phyloP scores from a whole-genome alignment of 2,797 vertebrate genomes.

The Distichodus sexfasciatus region DNA sequence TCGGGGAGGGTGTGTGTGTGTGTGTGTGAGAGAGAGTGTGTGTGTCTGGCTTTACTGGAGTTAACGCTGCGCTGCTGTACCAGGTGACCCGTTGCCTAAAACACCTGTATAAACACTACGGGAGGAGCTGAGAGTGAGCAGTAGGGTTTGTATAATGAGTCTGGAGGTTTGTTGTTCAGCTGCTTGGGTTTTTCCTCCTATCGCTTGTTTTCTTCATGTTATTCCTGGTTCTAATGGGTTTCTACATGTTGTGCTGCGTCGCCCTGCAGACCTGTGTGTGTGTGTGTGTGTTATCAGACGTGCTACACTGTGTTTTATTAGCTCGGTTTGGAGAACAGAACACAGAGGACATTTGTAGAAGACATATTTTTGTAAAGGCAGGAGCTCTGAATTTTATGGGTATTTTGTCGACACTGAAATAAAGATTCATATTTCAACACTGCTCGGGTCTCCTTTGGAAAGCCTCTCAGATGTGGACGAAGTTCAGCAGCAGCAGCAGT shows the following conservation, averaged over 20 bases:
- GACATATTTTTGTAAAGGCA: constrained; percentile 99
- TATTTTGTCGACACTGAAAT: constrained; percentile 99
- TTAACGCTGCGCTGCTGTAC: constrained; percentile 56
- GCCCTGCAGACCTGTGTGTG: not conserved
- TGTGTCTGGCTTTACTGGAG: constrained; percentile 78
- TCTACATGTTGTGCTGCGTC: not conserved
- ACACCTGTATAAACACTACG: not conserved
- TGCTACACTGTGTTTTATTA: constrained; percentile 85
- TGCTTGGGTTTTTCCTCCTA: no score
- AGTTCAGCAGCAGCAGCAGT: no score
- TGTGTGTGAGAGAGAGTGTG: constrained; percentile 56
- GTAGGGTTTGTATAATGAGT: no score
- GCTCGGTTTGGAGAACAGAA: constrained; percentile 76
- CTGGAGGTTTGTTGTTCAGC: no score
- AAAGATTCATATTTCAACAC: constrained; percentile 83
- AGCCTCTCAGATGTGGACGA: no score
- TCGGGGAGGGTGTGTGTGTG: constrained; percentile 64
- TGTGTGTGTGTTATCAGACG: constrained; percentile 35
- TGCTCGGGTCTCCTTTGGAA: no score
- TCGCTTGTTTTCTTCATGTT: no score
- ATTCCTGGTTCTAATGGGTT: no score
- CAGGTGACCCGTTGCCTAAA: no score
- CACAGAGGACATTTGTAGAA: constrained; percentile 92
- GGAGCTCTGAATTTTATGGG: constrained; percentile 96
- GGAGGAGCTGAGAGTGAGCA: not conserved